Evolutionary conservation across 2,888 invertebrate species (phyloP), one percentile per base, ranked within the genome.

Genomic region (Torymus tubicola): DNA sequence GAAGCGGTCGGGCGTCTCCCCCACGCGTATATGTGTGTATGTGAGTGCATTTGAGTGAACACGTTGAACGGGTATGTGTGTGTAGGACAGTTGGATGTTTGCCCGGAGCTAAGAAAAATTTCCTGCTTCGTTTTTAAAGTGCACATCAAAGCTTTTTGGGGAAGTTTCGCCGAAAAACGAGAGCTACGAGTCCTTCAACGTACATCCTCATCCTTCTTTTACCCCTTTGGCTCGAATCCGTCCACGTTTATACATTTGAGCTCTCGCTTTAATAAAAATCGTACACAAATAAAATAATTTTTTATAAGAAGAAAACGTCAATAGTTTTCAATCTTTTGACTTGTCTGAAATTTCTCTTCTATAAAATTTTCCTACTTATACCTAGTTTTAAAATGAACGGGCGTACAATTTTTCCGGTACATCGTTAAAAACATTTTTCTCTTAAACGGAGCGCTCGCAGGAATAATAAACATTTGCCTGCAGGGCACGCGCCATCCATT

Each of bases 81-180:
- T 63, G 50, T 31, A 65, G 65, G 58, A 63, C 72, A 77, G 58
- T 80, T 77, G 76, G 76, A 72, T 72, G 76, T 68, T 77, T 80
- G 80, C 76, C 76, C 80, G 72, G 13, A 68, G 63, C 53, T 70
- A 65, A 76, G 71, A 70, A 76, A 77, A 68, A 65, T 72, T 57
- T 52, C 21, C 64, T n/a, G 14, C 42, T 65, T 72, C 61, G 60
- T 75, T 80, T 80, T 71, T 67, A 76, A 71, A 76, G 75, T 61
- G 80, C 61, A 75, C 65, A 55, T 71, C 76, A 76, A 80, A 80
- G 76, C 63, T 63, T 80, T 80, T 80, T 52, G 42, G 60, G 8
- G 31, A 55, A 61, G 53, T 65, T 67, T 53, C 14, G 5, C 21
- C 50, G 24, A 55, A 58, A 71, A 71, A 61, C 57, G 18, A 77